phyloP scores from a whole-genome alignment of 2,797 vertebrate genomes.

The Coregonus sp. region DNA sequence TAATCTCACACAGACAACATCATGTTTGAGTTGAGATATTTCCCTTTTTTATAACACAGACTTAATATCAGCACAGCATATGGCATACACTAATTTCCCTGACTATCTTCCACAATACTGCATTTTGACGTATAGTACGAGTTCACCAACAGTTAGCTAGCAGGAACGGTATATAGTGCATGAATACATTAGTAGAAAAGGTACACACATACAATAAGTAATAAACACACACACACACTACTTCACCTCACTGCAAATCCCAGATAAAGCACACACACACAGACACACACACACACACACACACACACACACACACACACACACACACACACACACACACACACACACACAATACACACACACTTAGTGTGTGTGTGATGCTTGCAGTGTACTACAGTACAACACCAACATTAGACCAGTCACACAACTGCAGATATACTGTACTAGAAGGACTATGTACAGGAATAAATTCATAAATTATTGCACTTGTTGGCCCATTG shows the following conservation, averaged over 20 bases:
- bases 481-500: slow-evolving; percentile 99
- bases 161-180: slow-evolving; percentile 69
- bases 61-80: slow-evolving; percentile 51
- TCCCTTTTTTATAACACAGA: slow-evolving; percentile 38
- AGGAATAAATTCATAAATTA: slow-evolving; percentile 93
- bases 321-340: slow-evolving; percentile 32
- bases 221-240: slow-evolving; percentile 6
- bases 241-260: background rate
- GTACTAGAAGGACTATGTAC: slow-evolving; percentile 86
- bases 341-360: slow-evolving; percentile 29
- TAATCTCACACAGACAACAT: slow-evolving; percentile 33
- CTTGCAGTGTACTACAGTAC: slow-evolving; percentile 24
- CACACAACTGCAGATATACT: slow-evolving; percentile 65
- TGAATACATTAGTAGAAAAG: slow-evolving; percentile 75
- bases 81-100: slow-evolving; percentile 61
- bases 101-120: slow-evolving; percentile 70
- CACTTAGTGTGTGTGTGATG: background rate
- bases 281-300: slow-evolving; percentile 57
- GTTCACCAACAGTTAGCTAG: slow-evolving; percentile 65
- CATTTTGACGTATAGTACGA: slow-evolving; percentile 70
- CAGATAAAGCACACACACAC: background rate
- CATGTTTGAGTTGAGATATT: slow-evolving; percentile 39
- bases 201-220: slow-evolving; percentile 66
- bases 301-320: slow-evolving; percentile 40
- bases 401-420: slow-evolving; percentile 24